Percentiles rank a stretch among this genome's conserved stretches.
Evolutionary conservation across 2,888 invertebrate species (phyloP).

Genomic region (Tenthredo scrophulariae): DNA sequence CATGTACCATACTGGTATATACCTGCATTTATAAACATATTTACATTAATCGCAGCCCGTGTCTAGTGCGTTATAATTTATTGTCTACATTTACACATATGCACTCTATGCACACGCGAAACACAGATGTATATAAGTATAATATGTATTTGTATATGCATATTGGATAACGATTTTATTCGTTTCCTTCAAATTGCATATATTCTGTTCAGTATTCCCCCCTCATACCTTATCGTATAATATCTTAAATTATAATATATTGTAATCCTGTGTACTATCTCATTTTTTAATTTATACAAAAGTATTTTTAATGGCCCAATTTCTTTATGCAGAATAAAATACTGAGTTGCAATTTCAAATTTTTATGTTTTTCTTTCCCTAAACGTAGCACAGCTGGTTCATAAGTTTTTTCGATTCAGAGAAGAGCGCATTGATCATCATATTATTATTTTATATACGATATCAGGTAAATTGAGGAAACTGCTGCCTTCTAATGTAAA

Average conservation of each 20-base stretch:
- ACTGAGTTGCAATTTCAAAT: background rate
- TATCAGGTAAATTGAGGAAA: no score
- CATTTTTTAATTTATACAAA: background rate
- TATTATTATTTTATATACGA: no score
- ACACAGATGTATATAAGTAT: background rate
- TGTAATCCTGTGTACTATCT: background rate
- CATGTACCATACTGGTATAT: background rate
- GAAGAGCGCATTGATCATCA: no score
- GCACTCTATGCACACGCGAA: background rate
- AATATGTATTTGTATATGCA: background rate
- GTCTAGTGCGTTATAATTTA: background rate
- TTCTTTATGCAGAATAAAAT: slow-evolving; percentile 4
- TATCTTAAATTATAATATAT: background rate
- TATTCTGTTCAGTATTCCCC: background rate
- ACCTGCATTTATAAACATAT: background rate
- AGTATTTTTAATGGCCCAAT: background rate
- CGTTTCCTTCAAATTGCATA: background rate
- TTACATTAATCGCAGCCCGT: background rate
- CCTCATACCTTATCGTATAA: background rate
- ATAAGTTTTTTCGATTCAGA: no score
- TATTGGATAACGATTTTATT: background rate
- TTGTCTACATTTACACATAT: background rate
- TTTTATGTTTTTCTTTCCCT: background rate
- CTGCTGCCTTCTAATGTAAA: background rate
- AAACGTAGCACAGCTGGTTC: background rate